Evolutionary conservation across 1,140 invertebrate genomes (phyloP), one percentile per base, ranked within the genome.

Genomic region (Ruditapes philippinarum): DNA sequence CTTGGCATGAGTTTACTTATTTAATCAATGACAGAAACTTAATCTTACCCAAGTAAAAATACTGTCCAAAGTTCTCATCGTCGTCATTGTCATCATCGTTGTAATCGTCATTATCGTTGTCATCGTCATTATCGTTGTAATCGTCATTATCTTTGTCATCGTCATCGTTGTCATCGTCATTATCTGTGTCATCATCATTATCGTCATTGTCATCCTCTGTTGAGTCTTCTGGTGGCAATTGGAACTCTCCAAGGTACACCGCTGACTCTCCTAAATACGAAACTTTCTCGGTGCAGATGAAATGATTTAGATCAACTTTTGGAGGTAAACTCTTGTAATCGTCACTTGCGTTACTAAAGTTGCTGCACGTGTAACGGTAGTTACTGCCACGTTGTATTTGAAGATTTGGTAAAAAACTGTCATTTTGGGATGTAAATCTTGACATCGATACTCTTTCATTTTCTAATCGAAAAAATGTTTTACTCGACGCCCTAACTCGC

Each of bases 281-380:
- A 19, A 87, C 73, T 51, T 78, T 76, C 38, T 87, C 84, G 3
- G 84, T 87, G 51, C 84, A 87, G 31, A 22, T 45, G 73, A 87
- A 87, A 1, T 49, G 14, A 17, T 51, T 74, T 25, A 87, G 25
- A 28, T 87, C 51, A 42, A 76, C 42, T 14, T 22, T 38, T 4
- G 70, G 49, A 12, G 84, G 84, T n/a, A 62, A 14, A 7, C 1
- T 36, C 12, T 51, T 54, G 49, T 76, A 87, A 17, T 78, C 54
- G 19, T 87, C 84, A 40, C 84, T 87, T 33, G 54, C 42, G 28
- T 42, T 87, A 45, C 84, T 78, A 31, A 57, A 60, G 12, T 65
- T 78, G n/a, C 84, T 78, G 49, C 78, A 60, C 33, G 51, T 60
- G n/a, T 60, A 38, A 62, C 78, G 78, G 22, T 42, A 62, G 49